These are phyloP conservation scores for Chelonus insularis DNA, from an alignment of 1,140 invertebrate species.

Conservation along the genomic window DNA sequence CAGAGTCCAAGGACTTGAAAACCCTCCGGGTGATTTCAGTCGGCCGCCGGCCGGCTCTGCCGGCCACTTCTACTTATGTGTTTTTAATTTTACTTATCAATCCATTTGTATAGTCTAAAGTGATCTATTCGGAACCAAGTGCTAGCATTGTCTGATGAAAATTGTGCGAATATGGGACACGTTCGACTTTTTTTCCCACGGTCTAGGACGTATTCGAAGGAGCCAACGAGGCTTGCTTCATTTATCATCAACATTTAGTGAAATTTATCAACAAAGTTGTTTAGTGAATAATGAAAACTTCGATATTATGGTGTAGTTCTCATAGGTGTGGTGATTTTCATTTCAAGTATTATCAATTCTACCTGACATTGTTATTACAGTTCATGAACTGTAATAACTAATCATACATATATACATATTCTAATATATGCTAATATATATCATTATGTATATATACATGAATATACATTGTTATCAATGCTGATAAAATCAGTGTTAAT, in stretches of 20 bases:
- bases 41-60: constrained; percentile 57
- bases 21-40: constrained; percentile 51
- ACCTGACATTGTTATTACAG: no score
- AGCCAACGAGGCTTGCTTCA: not conserved
- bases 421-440: no score
- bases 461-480: no score
- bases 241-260: not conserved
- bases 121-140: not conserved
- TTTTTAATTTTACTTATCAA: not conserved
- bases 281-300: not conserved
- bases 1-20: constrained; percentile 54
- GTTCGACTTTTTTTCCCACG: no score
- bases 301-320: no score
- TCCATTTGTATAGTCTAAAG: not conserved
- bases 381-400: no score
- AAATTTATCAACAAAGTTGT: not conserved
- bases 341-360: no score
- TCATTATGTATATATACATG: no score
- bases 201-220: not conserved
- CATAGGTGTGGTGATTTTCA: no score
- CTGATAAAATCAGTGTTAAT: no score
- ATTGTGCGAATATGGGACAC: not conserved
- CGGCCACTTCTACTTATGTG: constrained; percentile 45
- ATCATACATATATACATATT: no score
- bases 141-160: not conserved